Evolutionary conservation across 2,113 vertebrate genomes (phyloP).

Genomic region (Muntiacus muntjak): DNA sequence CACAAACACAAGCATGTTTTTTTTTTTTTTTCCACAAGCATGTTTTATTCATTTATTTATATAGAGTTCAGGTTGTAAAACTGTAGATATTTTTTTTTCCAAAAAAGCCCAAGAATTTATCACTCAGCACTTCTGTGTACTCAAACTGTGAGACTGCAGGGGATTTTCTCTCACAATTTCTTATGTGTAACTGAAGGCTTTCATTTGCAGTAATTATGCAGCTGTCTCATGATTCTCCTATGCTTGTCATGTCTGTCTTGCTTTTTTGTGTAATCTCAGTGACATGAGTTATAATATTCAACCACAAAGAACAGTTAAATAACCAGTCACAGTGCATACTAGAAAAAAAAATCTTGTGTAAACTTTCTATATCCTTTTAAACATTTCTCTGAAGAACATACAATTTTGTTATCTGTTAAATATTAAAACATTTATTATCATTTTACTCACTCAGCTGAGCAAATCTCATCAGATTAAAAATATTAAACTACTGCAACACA

Average conservation of each 20-base stretch:
- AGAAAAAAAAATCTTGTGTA: background rate
- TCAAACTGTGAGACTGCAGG: background rate
- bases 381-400: background rate
- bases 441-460: rapidly evolving
- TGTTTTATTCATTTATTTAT: background rate
- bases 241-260: slow-evolving; percentile 35
- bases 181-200: background rate
- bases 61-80: background rate
- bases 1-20: background rate
- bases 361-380: background rate
- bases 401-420: background rate
- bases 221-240: slow-evolving; percentile 41
- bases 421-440: rapidly evolving
- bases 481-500: background rate
- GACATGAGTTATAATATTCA: slow-evolving; percentile 34
- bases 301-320: slow-evolving; percentile 47
- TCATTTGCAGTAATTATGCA: slow-evolving; percentile 36
- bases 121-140: background rate
- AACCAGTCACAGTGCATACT: background rate
- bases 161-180: slow-evolving; percentile 12
- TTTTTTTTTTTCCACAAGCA: background rate
- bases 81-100: background rate
- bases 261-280: slow-evolving; percentile 41
- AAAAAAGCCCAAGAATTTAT: slow-evolving; percentile 22
- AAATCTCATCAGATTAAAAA: background rate